Base-by-base conservation (phyloP, 2,113 vertebrate species). In the Polypterus senegalus region DNA sequence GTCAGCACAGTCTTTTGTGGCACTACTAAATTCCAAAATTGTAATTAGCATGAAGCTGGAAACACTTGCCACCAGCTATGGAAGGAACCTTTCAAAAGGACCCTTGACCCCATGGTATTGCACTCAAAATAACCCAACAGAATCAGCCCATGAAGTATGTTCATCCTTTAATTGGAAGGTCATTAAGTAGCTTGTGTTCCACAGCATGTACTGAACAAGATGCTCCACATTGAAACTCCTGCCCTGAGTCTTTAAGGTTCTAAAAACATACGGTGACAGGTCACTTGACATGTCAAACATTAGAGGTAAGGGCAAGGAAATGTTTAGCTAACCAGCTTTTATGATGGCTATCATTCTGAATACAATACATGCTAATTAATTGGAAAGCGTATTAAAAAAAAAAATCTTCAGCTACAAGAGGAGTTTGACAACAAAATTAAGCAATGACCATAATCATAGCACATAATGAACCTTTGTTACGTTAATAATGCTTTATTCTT, bases 91-190 rank as follows among this genome's bases (percentile, higher is more conserved):
- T 71, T 73, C 63, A 77, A 72, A 74, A 70, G 74, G 72, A 83
- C 79, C 83, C 71, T 67, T 84, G 74, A 81, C 71, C 81, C 71
- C 70, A 27, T 52, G 51, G 51, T 52, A 52, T 8, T 52, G 51
- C 48, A 47, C 7, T 4, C 43, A 58, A 58, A 58, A 58, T 43
- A 65, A 51, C 57, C 11, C 80, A 67, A 71, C 81, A 79, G 65
- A 56, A 88, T 77, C 76, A 79, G 71, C 74, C 69, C 76, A 77
- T 66, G 79, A 67, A 66, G 65, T 63, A 79, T 75, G 66, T 66
- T 66, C 73, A 73, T 73, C 44, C 75, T 83, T 83, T 78, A 83
- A 74, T 71, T 74, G 79, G 72, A 71, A 78, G 73, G 79, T 74
- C 76, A 83, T 83, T 85, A 85, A 27, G 73, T 74, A 77, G 67